Conservation (phyloP, 2,797 vertebrate genomes). For the Esox masquinongy region DNA sequence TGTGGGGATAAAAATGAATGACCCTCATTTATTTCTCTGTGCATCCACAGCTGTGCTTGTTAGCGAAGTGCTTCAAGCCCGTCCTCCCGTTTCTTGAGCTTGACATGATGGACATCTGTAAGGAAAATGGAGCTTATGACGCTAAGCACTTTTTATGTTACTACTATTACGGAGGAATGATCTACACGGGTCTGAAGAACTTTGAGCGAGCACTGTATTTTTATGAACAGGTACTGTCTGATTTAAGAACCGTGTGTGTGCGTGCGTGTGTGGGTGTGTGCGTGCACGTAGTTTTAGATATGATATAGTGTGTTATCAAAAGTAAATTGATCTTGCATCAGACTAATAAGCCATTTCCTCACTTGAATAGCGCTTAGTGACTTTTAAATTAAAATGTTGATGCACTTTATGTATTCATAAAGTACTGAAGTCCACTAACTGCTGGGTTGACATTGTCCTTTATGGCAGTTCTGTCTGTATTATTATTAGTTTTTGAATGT, state of each 20-base stretch:
- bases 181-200: slow-evolving; percentile 99
- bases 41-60: slow-evolving; percentile 88
- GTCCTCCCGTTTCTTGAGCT: slow-evolving; percentile 94
- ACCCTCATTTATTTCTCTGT: not conserved
- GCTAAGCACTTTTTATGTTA: slow-evolving; percentile 99
- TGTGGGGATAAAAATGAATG: not conserved
- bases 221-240: slow-evolving; percentile 91
- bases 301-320: not conserved
- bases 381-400: not conserved
- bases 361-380: not conserved
- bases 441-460: not conserved
- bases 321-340: not conserved
- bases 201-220: slow-evolving; percentile 99
- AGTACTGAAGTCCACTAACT: not conserved
- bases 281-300: not conserved
- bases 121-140: slow-evolving; percentile 98
- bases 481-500: not conserved
- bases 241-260: too few relatives aligned
- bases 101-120: slow-evolving; percentile 99
- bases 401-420: not conserved
- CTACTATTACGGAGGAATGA: slow-evolving; percentile 99
- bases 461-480: not conserved
- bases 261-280: not conserved
- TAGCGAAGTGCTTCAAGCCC: slow-evolving; percentile 99
- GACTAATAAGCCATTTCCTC: not conserved